These are phyloP conservation scores for Hemiprocne comata DNA, from an alignment of 2,113 vertebrate species.

Conservation along the genomic window DNA sequence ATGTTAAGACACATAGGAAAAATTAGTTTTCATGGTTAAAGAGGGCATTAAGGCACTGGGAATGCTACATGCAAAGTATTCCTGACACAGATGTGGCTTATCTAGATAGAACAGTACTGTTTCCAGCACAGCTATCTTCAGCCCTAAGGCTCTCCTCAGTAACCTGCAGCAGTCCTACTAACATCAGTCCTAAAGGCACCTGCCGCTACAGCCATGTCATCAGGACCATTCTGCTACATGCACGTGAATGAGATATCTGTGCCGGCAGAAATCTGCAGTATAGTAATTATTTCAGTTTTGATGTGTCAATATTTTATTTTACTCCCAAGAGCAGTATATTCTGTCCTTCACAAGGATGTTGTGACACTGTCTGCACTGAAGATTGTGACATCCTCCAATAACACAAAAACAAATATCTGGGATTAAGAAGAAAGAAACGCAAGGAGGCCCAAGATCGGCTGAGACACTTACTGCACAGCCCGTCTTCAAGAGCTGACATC, in stretches of 20 bases:
- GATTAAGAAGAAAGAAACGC: not conserved
- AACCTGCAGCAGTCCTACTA: not conserved
- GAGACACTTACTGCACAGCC: not conserved
- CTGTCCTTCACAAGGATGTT: not conserved
- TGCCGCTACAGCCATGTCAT: not conserved
- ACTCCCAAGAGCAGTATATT: fast-evolving
- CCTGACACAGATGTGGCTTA: not conserved
- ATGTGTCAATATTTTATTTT: not conserved
- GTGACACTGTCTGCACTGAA: not conserved
- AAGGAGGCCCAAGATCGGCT: not conserved
- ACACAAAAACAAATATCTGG: not conserved
- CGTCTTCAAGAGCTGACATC: not conserved
- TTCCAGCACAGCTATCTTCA: not conserved
- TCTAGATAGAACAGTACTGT: not conserved
- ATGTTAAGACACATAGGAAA: not conserved
- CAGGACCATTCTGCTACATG: fast-evolving
- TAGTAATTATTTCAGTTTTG: not conserved
- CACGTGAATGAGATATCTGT: fast-evolving
- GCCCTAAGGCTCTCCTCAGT: not conserved
- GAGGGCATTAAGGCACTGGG: not conserved
- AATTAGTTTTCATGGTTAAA: not conserved
- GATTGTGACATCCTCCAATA: not conserved
- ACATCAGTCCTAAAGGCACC: not conserved
- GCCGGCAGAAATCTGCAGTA: not conserved
- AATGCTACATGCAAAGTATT: not conserved